Percentiles rank a stretch among this genome's conserved stretches.
These are phyloP conservation scores for Proisotoma minuta DNA, from an alignment of 2,888 invertebrate genomes.

Conservation along the genomic window DNA sequence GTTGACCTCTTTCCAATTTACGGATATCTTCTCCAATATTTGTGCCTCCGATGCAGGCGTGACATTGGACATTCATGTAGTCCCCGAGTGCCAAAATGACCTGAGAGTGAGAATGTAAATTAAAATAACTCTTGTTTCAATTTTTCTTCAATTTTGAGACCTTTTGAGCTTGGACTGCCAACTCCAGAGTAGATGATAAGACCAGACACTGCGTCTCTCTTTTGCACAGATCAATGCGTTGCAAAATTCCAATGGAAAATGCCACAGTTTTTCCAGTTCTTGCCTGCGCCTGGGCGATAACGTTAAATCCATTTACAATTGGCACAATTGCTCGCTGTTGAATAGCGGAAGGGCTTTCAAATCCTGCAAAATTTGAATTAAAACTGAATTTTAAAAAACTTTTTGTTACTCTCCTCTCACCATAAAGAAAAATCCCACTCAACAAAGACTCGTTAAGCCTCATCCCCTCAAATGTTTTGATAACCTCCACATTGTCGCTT, in stretches of 20 bases:
- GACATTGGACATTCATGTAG: slow-evolving; percentile 98
- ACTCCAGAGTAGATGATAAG: slow-evolving; percentile 92
- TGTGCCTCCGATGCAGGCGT: slow-evolving; percentile 98
- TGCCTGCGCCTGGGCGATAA: slow-evolving; percentile 97
- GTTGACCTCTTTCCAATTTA: slow-evolving; percentile 97
- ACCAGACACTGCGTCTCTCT: slow-evolving; percentile 91
- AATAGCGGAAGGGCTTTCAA: slow-evolving; percentile 98
- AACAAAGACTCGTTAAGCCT: slow-evolving; percentile 87
- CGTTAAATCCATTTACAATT: slow-evolving; percentile 93
- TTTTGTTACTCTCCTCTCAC: slow-evolving; percentile 53
- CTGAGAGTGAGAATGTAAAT: no score
- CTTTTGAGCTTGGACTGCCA: slow-evolving; percentile 97
- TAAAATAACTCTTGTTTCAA: no score
- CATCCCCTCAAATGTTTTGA: slow-evolving; percentile 94
- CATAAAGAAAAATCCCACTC: slow-evolving; percentile 96
- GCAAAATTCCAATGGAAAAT: slow-evolving; percentile 92
- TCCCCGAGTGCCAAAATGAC: slow-evolving; percentile 90
- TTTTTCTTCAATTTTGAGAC: slow-evolving; percentile 51
- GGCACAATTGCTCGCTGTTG: slow-evolving; percentile 95
- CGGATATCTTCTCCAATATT: slow-evolving; percentile 97
- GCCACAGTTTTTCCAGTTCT: slow-evolving; percentile 99
- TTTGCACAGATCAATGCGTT: slow-evolving; percentile 83
- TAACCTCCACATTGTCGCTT: slow-evolving; percentile 97
- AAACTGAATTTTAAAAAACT: background rate
- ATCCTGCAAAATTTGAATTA: slow-evolving; percentile 64